These are phyloP conservation scores for Andricus curvator DNA, from an alignment of 2,888 invertebrate species.

Conservation along the genomic window DNA sequence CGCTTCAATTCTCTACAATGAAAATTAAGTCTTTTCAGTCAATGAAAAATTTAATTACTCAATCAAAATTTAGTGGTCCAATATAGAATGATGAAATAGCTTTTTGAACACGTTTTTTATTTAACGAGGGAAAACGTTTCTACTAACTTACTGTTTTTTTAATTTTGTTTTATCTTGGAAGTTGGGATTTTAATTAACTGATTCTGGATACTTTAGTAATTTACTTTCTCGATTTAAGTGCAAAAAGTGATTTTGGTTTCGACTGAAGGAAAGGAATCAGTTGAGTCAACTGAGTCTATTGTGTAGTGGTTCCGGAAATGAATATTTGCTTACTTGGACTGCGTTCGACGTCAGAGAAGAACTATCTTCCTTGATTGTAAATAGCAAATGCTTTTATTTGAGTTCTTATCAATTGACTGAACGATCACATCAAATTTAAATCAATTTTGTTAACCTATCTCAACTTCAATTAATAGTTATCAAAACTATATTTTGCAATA, in stretches of 20 bases:
- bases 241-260: constrained; percentile 9
- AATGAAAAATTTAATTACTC: too few relatives aligned
- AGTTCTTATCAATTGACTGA: constrained; percentile 7
- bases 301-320: constrained; percentile 10
- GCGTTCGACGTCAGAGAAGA: constrained; percentile 2
- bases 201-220: not conserved
- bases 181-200: not conserved
- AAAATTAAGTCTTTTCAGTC: too few relatives aligned
- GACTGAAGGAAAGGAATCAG: constrained; percentile 13
- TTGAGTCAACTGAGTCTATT: constrained; percentile 31
- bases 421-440: not conserved
- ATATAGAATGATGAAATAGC: not conserved
- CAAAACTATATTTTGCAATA: too few relatives aligned
- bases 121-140: not conserved
- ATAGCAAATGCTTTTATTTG: constrained; percentile 6
- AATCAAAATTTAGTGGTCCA: not conserved
- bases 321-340: constrained; percentile 36
- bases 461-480: not conserved
- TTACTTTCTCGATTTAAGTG: not conserved
- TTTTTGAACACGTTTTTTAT: not conserved
- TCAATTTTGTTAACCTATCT: not conserved
- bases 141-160: not conserved
- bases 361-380: constrained; percentile 12
- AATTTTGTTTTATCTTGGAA: not conserved
- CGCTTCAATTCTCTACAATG: too few relatives aligned